Evolutionary conservation across 1,140 invertebrate genomes (phyloP).

Genomic region (Notospermus geniculatus): DNA sequence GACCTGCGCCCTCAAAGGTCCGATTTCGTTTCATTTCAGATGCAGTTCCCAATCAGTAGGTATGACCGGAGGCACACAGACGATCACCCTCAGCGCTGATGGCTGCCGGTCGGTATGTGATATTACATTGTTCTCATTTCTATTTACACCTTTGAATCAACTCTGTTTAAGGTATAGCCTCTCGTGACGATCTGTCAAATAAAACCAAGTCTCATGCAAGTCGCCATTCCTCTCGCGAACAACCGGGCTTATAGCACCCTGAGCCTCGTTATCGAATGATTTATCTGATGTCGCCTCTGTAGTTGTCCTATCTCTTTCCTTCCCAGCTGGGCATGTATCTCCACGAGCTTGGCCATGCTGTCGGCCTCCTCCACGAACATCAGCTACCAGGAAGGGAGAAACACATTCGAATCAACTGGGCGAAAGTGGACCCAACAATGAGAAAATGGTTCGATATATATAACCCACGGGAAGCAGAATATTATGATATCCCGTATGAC

Average conservation of each 20-base stretch:
- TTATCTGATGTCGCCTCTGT: background rate
- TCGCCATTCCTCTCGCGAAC: too few species aligned
- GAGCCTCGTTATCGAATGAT: background rate
- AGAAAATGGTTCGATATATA: slow-evolving; percentile 51
- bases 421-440: slow-evolving; percentile 51
- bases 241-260: too few species aligned
- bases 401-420: slow-evolving; percentile 49
- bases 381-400: slow-evolving; percentile 53
- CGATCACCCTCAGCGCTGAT: slow-evolving; percentile 41
- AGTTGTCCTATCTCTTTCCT: slow-evolving; percentile 1
- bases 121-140: background rate
- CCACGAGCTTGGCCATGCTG: slow-evolving; percentile 55
- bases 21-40: slow-evolving; percentile 33
- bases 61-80: slow-evolving; percentile 46
- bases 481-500: slow-evolving; percentile 41
- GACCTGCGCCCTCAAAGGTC: background rate
- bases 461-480: slow-evolving; percentile 35
- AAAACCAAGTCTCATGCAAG: too few species aligned
- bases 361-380: slow-evolving; percentile 58
- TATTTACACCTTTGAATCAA: background rate
- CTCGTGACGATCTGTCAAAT: too few species aligned
- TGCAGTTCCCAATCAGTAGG: slow-evolving; percentile 47
- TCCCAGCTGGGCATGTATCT: slow-evolving; percentile 50
- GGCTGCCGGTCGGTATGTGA: slow-evolving; percentile 48
- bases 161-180: too few species aligned